phyloP scores from a whole-genome alignment of 2,888 invertebrate genomes.

The Nudaria mundana region DNA sequence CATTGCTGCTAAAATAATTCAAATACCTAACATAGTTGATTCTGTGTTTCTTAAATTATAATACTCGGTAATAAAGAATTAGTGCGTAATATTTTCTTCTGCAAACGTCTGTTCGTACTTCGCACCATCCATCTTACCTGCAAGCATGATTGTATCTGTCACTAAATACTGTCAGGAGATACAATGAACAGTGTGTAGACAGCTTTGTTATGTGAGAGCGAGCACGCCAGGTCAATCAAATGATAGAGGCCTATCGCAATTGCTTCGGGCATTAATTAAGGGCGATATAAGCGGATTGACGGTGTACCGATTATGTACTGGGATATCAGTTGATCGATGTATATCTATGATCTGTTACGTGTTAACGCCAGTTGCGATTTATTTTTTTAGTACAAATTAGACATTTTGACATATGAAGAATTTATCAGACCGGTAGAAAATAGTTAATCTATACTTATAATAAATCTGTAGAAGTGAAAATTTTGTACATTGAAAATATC shows the following conservation, averaged over 20 bases:
- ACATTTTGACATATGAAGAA: too few species aligned
- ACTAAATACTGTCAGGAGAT: constrained; percentile 16
- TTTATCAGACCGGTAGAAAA: too few species aligned
- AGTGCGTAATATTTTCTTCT: too few species aligned
- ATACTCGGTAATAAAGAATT: too few species aligned
- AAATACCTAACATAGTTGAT: neutral
- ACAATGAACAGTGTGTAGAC: constrained; percentile 23
- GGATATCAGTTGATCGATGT: constrained; percentile 2
- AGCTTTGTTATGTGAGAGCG: constrained; percentile 27
- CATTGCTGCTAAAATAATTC: too few species aligned
- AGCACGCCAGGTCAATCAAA: constrained; percentile 67
- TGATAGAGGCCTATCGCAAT: constrained; percentile 65
- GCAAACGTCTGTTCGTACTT: too few species aligned
- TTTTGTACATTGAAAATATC: too few species aligned
- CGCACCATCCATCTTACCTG: constrained; percentile 1
- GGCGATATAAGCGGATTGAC: constrained; percentile 67
- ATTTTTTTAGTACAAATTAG: too few species aligned
- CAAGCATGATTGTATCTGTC: constrained; percentile 4
- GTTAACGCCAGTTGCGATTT: neutral
- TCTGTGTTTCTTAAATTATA: neutral
- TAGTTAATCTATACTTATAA: too few species aligned
- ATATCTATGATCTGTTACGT: neutral
- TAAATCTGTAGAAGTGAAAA: too few species aligned
- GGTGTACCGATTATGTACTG: constrained; percentile 37
- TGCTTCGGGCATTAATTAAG: constrained; percentile 65